Base-by-base conservation (phyloP, 2,888 invertebrate genomes). In the Drosophila fulvimacula region DNA sequence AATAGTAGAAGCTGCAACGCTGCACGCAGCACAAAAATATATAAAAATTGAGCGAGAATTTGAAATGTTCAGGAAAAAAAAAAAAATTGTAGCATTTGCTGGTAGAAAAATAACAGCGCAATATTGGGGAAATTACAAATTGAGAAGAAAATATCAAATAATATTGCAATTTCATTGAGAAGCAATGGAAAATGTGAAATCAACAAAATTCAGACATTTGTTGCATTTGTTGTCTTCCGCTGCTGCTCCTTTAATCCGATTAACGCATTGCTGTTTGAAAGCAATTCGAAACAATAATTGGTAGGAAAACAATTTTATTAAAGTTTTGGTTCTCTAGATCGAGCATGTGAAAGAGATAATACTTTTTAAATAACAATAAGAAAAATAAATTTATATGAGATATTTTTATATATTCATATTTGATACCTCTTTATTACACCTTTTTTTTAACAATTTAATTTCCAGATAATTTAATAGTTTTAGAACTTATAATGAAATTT, bases 1-100 rank as follows among this genome's bases (percentile, higher is more conserved):
- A 79, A 85, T 69, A 85, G 72, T 53, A 49, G 51, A 68, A 67
- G 68, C 63, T 76, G 78, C 77, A 61, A 51, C 51, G 61, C 61
- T 30, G 30, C 30, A 49, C 51, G 57, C 39, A 59, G 73, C 73
- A 62, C 52, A 59, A 38, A 24, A 48, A 59, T 55, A 6, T 38
- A 56, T 60, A 56, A 51, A 68, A 69, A 59, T 55, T 56, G 17
- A 21, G 17, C 32, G 60, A 5, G 51, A 5, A 15, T 19, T 51
- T 9, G 21, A 34, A 24, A 32, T 30, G 53, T 38, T 39, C 10
- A 4, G 5, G 15, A 48, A 27, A 11, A 48, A 17, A 55, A 39
- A 38, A 48, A 21, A 51, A 44, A 27, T 30, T 49, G 19, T 11
- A 17, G 11, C 36, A 36, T 11, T 32, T n/a, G 2, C 15, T 24